Evolutionary conservation across 2,797 vertebrate genomes (phyloP), one percentile per base, ranked within the genome.

Genomic region (Meda fulgida): DNA sequence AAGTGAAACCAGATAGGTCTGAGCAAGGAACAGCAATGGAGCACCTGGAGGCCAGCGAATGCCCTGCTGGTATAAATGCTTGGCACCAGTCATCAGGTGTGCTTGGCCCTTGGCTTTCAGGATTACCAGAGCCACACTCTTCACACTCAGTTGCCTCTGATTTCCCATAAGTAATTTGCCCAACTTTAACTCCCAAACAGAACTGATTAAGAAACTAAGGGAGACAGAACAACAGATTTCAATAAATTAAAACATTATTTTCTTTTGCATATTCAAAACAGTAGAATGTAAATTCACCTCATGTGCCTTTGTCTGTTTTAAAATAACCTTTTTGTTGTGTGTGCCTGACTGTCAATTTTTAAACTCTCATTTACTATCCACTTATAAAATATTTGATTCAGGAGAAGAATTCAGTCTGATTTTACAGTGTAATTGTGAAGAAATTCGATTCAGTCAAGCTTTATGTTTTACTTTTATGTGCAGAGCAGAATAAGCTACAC

Each of bases 1-100:
- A 46, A 84, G 77, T 72, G 84, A 88, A 87, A 89, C 79, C n/a
- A 60, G 71, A 88, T 80, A 84, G 43, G 75, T 65, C 36, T 78
- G 48, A n/a, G 75, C 21, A 72, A 36, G 38, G 29, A 78, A 11
- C 10, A 18, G 43, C n/a, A 55, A 18, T 66, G 40, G 69, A 83
- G 80, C 80, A 85, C 81, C 77, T 81, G 81, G 66, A 81, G 77
- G 34, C 69, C 26, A 66, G 18, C 14, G 11, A 31, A 48, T 67
- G 72, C 43, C 60, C 63, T 51, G 58, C 19, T 80, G 63, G 26
- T 67, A 34, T 16, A 80, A 67, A 80, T 65, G 66, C 16, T n/a
- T 63, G 58, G 38, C 36, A 40, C 31, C 23, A 63, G 3, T 80
- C 31, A 43, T 66, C 43, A 46, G 53, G 70, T 63, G 38, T 13